These are phyloP conservation scores for Gobiocypris rarus DNA, from an alignment of 2,113 vertebrate species.

Conservation along the genomic window DNA sequence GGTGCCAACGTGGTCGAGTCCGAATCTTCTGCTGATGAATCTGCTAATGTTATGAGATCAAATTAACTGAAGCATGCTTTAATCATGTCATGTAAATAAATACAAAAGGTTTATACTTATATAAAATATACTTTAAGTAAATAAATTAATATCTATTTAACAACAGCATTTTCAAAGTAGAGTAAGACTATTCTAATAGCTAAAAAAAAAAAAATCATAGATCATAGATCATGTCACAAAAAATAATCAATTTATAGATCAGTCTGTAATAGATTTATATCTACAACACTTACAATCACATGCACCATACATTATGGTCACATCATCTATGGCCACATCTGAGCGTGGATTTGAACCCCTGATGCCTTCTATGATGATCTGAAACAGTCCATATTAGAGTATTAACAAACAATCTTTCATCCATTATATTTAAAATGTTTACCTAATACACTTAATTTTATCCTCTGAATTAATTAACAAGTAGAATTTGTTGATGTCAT, in stretches of 20 bases:
- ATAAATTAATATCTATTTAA: neutral
- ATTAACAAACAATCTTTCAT: neutral
- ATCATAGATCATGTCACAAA: no score
- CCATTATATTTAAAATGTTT: neutral
- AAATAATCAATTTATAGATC: no score
- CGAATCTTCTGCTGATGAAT: neutral
- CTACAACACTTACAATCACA: constrained; percentile 41
- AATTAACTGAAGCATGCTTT: neutral
- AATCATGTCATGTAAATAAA: neutral
- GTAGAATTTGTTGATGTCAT: no score
- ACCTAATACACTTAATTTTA: neutral
- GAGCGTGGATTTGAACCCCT: constrained; percentile 68
- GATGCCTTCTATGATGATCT: constrained; percentile 77
- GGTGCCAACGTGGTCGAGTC: neutral
- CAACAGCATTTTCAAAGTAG: neutral
- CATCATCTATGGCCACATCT: constrained; percentile 75
- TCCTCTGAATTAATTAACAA: neutral
- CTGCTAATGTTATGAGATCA: neutral
- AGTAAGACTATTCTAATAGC: neutral
- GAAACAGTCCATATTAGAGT: constrained; percentile 30
- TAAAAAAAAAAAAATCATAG: no score
- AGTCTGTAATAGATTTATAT: neutral
- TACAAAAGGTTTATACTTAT: neutral
- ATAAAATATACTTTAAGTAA: neutral
- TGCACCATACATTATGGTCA: constrained; percentile 45